Evolutionary conservation across 2,113 vertebrate genomes (phyloP).

Genomic region (Leptobrachium ailaonicum): DNA sequence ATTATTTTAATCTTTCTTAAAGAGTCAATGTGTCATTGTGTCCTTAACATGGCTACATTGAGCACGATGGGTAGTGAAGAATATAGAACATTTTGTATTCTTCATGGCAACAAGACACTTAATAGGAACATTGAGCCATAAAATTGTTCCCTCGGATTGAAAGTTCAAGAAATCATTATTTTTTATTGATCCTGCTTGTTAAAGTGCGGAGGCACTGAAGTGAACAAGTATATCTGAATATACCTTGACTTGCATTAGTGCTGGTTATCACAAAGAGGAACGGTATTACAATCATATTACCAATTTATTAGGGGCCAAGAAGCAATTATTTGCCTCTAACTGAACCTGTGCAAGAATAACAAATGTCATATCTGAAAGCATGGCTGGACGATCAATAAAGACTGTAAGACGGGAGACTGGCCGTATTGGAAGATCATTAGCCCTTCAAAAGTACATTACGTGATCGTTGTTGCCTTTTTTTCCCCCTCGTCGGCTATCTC

Average conservation of each 20-base stretch:
- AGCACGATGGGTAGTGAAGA: neutral
- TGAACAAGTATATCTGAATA: neutral
- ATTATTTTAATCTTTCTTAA: too few species aligned
- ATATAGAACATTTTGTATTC: neutral
- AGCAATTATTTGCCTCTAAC: neutral
- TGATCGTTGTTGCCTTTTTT: too few species aligned
- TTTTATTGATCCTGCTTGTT: slow-evolving; percentile 9
- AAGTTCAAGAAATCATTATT: slow-evolving; percentile 15
- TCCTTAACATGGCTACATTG: neutral
- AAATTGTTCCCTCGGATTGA: slow-evolving; percentile 9
- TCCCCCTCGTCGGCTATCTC: too few species aligned
- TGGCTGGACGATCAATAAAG: neutral
- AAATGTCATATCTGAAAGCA: neutral
- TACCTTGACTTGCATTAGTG: neutral
- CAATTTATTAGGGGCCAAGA: neutral
- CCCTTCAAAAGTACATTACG: neutral
- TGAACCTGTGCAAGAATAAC: neutral
- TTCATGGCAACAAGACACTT: slow-evolving; percentile 9
- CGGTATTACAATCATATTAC: neutral
- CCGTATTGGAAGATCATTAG: neutral
- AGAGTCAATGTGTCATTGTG: too few species aligned
- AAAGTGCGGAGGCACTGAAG: slow-evolving; percentile 3
- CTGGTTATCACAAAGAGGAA: neutral
- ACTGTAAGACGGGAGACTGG: neutral
- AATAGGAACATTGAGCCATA: slow-evolving; percentile 11